Base-by-base conservation (phyloP, 92 coral and sea anemone species). In the Porites lobata region DNA sequence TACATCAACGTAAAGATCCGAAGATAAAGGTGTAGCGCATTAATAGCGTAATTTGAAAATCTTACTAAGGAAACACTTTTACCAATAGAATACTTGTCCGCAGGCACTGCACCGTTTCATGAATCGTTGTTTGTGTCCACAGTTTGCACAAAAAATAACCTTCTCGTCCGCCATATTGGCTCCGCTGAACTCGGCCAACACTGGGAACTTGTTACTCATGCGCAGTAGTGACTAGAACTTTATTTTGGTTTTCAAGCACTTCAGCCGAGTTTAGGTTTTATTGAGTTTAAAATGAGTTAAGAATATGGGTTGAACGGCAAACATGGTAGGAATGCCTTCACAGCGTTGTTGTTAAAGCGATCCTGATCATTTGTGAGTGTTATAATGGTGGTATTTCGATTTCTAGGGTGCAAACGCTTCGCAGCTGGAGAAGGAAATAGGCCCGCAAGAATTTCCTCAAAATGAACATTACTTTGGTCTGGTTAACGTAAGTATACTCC, bases 401-500 rank as follows among this genome's bases (percentile, higher is more conserved):
- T 80, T 80, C 64, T 43, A 96, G 99, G 99, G 99, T 92, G 96
- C 92, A 83, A 96, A 92, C 90, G 96, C 98, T 66, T 96, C 99
- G 63, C 99, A 96, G 85, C 95, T 96, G 68, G 99, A 96, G 93
- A 96, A 96, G 76, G 99, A 96, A 86, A 96, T 96, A 15, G 99
- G 99, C 24, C 63, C 78, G 10, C 96, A 92, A 65, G 99, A 96
- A 89, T 96, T 96, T 85, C 99, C 99, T 61, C 99, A 95, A 65
- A 96, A 96, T 92, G 99, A 96, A 84, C 98, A 96, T 85, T 96
- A 96, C 87, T 96, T 96, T 86, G 99, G 99, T 65, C 91, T 96
- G 79, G 99, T 96, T 29, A 96, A 96, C 74, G 99, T 96, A 88
- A 90, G 99, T 88, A 56, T 76, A 29, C 29, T 59, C 22, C 61